Evolutionary conservation across 2,888 invertebrate species (phyloP).

Genomic region (Epirrita christyi): DNA sequence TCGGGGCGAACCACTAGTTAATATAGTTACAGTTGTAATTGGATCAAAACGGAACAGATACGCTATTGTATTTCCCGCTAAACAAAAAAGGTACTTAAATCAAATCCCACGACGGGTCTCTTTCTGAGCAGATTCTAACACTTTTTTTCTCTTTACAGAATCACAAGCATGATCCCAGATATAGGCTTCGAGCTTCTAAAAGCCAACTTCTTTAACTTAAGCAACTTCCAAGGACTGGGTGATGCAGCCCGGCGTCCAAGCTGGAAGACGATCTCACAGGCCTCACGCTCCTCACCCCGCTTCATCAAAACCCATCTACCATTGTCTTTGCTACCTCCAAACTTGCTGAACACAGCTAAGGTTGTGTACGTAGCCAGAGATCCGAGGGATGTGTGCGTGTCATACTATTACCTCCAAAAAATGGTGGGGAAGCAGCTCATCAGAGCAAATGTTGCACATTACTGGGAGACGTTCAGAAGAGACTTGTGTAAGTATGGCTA

Average conservation of each 20-base stretch:
- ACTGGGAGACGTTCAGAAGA: conserved; percentile 85
- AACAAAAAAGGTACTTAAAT: no score
- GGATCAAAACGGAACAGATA: no score
- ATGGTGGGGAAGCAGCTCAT: conserved; percentile 80
- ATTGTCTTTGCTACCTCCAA: conserved; percentile 83
- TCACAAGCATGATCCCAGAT: conserved; percentile 67
- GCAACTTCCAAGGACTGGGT: conserved; percentile 70
- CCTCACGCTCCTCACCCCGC: conserved; percentile 65
- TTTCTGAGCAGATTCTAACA: no score
- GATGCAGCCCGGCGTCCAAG: conserved; percentile 64
- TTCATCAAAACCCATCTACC: conserved; percentile 88
- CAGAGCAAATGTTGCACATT: conserved; percentile 81
- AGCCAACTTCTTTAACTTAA: conserved; percentile 70
- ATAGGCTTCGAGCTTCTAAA: conserved; percentile 69
- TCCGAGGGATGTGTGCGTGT: conserved; percentile 89
- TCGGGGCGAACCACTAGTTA: no score
- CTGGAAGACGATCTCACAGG: conserved; percentile 56
- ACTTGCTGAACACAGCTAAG: conserved; percentile 73
- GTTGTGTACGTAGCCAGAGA: conserved; percentile 89
- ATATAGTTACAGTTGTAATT: no score
- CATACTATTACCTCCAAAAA: conserved; percentile 88
- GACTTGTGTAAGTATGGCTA: conserved; percentile 84
- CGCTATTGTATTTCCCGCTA: no score
- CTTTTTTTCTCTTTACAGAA: conserved; percentile 51
- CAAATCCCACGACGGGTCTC: no score